A percentile compares a stretch with the other conserved stretches of the same genome.
phyloP scores from a whole-genome alignment of 2,888 invertebrate species.

The Drosophila borborema region DNA sequence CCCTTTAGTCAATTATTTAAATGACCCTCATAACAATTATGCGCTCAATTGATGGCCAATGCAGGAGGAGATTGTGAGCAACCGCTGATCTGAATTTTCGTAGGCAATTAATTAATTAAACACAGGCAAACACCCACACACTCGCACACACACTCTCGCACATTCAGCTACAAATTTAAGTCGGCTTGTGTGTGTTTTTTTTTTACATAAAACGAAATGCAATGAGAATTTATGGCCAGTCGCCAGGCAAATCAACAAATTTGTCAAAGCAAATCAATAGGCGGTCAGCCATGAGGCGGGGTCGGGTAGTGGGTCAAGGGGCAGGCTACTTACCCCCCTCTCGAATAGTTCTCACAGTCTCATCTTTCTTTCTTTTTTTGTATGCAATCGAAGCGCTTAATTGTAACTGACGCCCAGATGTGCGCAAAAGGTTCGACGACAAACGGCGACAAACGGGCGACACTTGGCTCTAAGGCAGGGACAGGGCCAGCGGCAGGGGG shows the following conservation, averaged over 20 bases:
- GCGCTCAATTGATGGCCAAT: conserved; percentile 67
- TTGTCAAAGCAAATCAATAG: conserved; percentile 76
- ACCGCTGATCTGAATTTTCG: conserved; percentile 39
- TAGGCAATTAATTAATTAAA: conserved; percentile 76
- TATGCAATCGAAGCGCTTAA: conserved; percentile 58
- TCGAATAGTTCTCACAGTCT: conserved; percentile 48
- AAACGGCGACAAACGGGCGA: conserved; percentile 66
- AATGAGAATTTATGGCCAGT: conserved; percentile 74
- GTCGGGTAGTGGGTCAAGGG: background rate
- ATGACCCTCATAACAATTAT: conserved; percentile 76
- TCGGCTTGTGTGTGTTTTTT: conserved; percentile 6
- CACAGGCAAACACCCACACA: conserved; percentile 45
- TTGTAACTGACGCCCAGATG: conserved; percentile 74
- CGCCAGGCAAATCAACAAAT: conserved; percentile 52
- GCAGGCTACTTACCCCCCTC: conserved; percentile 12
- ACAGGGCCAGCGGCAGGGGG: background rate
- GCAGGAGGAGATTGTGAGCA: conserved; percentile 40
- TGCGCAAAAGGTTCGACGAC: conserved; percentile 62
- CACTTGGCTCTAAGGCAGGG: conserved; percentile 39
- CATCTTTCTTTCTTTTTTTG: conserved; percentile 25
- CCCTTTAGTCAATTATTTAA: conserved; percentile 58
- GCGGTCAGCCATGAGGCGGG: conserved; percentile 3
- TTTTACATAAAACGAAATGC: conserved; percentile 75
- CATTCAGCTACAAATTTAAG: conserved; percentile 15
- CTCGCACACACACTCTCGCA: conserved; percentile 8